A percentile compares a stretch with the other conserved stretches of the same genome.
phyloP scores from a whole-genome alignment of 2,113 vertebrate genomes.

The Sisor rabdophorus region DNA sequence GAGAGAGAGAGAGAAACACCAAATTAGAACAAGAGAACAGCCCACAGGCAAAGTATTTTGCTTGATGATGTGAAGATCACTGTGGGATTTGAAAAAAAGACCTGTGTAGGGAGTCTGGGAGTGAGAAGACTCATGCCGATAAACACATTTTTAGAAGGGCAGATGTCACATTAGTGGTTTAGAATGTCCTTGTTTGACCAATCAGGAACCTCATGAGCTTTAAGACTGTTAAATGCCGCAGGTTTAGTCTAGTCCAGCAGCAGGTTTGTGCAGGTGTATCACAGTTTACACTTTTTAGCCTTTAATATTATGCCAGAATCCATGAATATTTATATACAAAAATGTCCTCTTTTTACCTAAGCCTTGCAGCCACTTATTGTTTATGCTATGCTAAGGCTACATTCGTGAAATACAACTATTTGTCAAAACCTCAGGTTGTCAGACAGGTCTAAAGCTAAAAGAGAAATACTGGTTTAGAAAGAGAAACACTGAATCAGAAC shows the following conservation, averaged over 20 bases:
- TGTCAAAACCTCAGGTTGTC: not conserved
- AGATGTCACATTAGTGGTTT: slow-evolving; percentile 83
- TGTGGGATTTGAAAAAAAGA: slow-evolving; percentile 45
- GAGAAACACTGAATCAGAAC: not conserved
- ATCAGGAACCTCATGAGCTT: slow-evolving; percentile 7
- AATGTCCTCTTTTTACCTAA: not conserved
- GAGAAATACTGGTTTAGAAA: not conserved
- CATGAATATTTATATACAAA: not conserved
- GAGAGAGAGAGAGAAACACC: slow-evolving; percentile 72
- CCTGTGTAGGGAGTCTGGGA: slow-evolving; percentile 15
- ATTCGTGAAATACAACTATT: not conserved
- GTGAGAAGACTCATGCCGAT: slow-evolving; percentile 41
- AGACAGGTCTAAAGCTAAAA: not conserved
- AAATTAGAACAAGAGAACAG: slow-evolving; percentile 68
- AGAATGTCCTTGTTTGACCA: slow-evolving; percentile 40
- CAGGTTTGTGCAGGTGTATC: not conserved
- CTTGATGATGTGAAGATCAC: slow-evolving; percentile 61
- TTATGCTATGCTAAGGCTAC: not conserved
- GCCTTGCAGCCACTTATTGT: not conserved
- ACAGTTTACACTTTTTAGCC: not conserved
- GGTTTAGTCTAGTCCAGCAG: not conserved
- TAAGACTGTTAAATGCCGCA: slow-evolving; percentile 1
- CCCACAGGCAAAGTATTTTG: slow-evolving; percentile 52
- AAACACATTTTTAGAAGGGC: slow-evolving; percentile 83
- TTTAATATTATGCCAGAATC: not conserved